Evolutionary conservation across 2,113 vertebrate genomes (phyloP).

Genomic region (Ginglymostoma cirratum): DNA sequence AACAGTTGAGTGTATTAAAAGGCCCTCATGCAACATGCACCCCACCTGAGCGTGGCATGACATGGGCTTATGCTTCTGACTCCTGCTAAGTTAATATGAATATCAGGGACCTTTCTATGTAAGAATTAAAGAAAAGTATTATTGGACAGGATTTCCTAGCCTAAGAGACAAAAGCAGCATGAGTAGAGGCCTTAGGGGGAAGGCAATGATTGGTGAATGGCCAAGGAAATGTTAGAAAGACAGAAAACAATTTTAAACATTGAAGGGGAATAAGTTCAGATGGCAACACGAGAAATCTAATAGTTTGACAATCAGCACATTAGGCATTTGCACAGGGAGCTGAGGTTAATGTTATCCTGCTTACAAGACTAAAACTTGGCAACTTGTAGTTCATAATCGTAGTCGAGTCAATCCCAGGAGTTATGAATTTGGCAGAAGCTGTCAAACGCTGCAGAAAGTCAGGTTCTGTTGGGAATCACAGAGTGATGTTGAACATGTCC

Average conservation of each 20-base stretch:
- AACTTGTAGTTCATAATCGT: not conserved
- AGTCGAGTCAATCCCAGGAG: not conserved
- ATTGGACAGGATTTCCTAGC: not conserved
- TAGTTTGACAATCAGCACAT: not conserved
- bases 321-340: not conserved
- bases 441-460: not conserved
- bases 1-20: not conserved
- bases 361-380: not conserved
- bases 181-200: not conserved
- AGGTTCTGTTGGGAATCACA: not conserved
- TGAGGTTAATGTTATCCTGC: not conserved
- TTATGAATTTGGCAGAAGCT: not conserved
- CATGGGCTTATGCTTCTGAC: not conserved
- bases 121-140: not conserved
- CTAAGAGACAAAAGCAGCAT: not conserved
- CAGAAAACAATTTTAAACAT: conserved; percentile 4
- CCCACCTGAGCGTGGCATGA: not conserved
- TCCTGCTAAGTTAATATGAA: not conserved
- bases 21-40: not conserved
- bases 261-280: not conserved
- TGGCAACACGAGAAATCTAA: not conserved
- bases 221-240: not conserved
- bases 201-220: not conserved
- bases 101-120: not conserved
- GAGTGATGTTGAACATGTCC: not conserved